Evolutionary conservation across 2,113 vertebrate species (phyloP), one percentile per base, ranked within the genome.

Genomic region (Chlamydotis undulata): DNA sequence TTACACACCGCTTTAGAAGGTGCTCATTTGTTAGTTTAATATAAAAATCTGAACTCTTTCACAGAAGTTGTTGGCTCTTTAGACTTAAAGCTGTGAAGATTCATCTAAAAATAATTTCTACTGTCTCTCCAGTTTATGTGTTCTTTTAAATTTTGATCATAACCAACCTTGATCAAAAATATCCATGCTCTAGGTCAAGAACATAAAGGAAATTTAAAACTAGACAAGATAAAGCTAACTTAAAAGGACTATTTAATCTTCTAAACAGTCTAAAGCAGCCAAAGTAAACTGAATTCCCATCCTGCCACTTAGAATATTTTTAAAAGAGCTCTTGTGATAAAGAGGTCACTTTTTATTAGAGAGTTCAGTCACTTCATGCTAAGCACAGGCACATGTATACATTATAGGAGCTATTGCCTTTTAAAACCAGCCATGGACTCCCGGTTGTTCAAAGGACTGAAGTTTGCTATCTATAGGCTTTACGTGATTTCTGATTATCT

Each of bases 81-180:
- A 53, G 57, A 45, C 59, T 82, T 81, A 49, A 89, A 91, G n/a
- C 60, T 78, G 37, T 81, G 49, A 92, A 68, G 28, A 52, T 7
- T 5, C 21, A 19, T 8, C 19, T 95, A n/a, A 92, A 90, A 52
- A 43, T 33, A 52, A 43, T 33, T 59, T 45, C 35, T 57, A 14
- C 61, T 1, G 0, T 33, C 33, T 53, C 19, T 33, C 10, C 18
- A 29, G 7, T 55, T 52, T 39, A 28, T 6, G 1, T 43, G 4
- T 31, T 59, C 29, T 77, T 63, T 87, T 47, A 11, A 68, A 61
- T 69, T 93, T 71, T 87, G 19, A 22, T 87, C 9, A 3, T 50
- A 69, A 28, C 50, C 14, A 9, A 80, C n/a, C 17, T 43, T 41
- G 35, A 33, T 50, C 17, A 56, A 79, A 95, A 77, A 24, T 57